phyloP scores from a whole-genome alignment of 53 echinoderm and acorn worm genomes.

The Mesocentrotus franciscanus region DNA sequence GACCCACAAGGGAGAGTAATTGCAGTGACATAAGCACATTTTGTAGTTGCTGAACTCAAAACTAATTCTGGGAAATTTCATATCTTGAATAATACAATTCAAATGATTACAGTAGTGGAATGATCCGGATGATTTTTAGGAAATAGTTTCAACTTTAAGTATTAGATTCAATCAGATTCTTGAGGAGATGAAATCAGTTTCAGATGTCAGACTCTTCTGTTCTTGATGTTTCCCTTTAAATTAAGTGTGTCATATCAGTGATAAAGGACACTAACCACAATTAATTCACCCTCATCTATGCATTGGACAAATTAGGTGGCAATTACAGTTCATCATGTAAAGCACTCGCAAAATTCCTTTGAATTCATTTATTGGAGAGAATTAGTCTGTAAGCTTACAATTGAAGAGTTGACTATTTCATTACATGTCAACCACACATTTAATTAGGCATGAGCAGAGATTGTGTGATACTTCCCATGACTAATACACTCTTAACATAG shows the following conservation, averaged over 20 bases:
- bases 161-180: not conserved
- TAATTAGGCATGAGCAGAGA: not conserved
- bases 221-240: not conserved
- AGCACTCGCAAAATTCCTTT: not conserved
- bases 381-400: not conserved
- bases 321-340: not conserved
- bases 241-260: not conserved
- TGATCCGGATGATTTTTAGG: not conserved
- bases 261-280: not conserved
- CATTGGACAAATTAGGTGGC: not conserved
- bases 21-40: too few species aligned
- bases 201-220: not conserved
- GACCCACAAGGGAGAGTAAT: too few species aligned
- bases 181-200: not conserved
- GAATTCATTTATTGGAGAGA: not conserved
- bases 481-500: conserved; percentile 32
- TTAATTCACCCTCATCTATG: not conserved
- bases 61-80: too few species aligned
- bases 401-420: not conserved
- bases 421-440: conserved; percentile 35
- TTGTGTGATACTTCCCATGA: conserved; percentile 36
- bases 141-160: not conserved
- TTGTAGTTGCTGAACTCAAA: too few species aligned
- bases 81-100: too few species aligned
- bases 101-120: not conserved